Evolutionary conservation across 2,888 invertebrate species (phyloP).

Genomic region (Pedicia rivosa): DNA sequence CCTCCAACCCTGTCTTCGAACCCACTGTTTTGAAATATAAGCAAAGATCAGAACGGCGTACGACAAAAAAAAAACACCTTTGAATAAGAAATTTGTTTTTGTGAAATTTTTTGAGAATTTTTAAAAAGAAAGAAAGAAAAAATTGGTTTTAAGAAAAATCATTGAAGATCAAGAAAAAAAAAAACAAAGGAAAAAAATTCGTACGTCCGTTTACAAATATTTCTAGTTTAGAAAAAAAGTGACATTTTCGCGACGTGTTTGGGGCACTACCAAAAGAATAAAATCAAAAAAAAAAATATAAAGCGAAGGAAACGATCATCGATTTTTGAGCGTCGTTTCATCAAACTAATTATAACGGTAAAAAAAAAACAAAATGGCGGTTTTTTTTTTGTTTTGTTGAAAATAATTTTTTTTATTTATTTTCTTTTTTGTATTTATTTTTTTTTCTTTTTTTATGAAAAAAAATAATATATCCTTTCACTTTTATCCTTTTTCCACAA

Average conservation of each 20-base stretch:
- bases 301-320: constrained; percentile 22
- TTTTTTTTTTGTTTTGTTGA: constrained; percentile 6
- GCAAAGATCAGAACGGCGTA: too few species aligned
- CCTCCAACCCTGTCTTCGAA: too few species aligned
- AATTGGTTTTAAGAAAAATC: too few species aligned
- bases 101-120: too few species aligned
- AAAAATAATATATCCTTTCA: constrained; percentile 4
- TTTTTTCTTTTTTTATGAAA: constrained; percentile 7
- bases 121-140: too few species aligned
- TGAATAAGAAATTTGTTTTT: too few species aligned
- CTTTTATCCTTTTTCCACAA: constrained; percentile 5
- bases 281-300: constrained; percentile 3
- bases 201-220: too few species aligned
- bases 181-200: too few species aligned
- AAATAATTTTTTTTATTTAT: neutral
- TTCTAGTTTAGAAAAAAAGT: too few species aligned
- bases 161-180: too few species aligned
- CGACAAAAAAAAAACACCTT: too few species aligned
- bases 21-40: too few species aligned
- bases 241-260: constrained; percentile 26
- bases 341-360: constrained; percentile 16
- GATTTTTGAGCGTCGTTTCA: constrained; percentile 37
- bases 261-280: constrained; percentile 20
- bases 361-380: constrained; percentile 11
- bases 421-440: constrained; percentile 18